Conservation (phyloP, 2,888 invertebrate genomes). For the Abrostola triplasia region DNA sequence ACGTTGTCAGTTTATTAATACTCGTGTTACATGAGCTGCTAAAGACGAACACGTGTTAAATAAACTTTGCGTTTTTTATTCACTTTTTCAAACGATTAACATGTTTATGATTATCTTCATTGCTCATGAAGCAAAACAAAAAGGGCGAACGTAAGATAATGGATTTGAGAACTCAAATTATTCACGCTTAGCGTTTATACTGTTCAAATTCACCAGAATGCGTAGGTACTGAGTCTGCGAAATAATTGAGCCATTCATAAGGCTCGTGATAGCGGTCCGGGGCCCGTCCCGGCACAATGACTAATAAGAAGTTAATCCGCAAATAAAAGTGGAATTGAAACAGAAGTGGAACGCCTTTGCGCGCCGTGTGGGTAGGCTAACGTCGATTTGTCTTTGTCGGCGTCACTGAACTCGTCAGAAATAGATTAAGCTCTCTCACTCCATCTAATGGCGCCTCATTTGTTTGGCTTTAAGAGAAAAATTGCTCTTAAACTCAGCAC, state of each 20-base stretch:
- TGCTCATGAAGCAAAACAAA: slow-evolving; percentile 15
- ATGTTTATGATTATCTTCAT: slow-evolving; percentile 57
- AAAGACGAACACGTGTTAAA: slow-evolving; percentile 74
- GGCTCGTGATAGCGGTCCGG: slow-evolving; percentile 82
- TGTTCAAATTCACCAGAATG: slow-evolving; percentile 61
- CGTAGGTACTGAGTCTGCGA: slow-evolving; percentile 72
- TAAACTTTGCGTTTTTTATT: slow-evolving; percentile 54
- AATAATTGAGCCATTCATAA: slow-evolving; percentile 88
- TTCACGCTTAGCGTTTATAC: slow-evolving; percentile 58
- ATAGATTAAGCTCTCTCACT: slow-evolving; percentile 89
- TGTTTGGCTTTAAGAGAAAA: slow-evolving; percentile 88
- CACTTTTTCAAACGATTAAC: slow-evolving; percentile 64
- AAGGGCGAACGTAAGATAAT: slow-evolving; percentile 45
- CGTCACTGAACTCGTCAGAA: slow-evolving; percentile 89
- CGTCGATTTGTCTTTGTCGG: slow-evolving; percentile 89
- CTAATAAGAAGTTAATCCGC: slow-evolving; percentile 89
- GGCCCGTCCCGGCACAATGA: slow-evolving; percentile 82
- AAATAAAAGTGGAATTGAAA: slow-evolving; percentile 89
- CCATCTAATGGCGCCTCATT: slow-evolving; percentile 88
- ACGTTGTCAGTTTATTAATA: slow-evolving; percentile 82
- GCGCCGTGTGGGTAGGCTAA: slow-evolving; percentile 87
- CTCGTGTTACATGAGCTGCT: slow-evolving; percentile 65
- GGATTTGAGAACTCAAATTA: slow-evolving; percentile 51
- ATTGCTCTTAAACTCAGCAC: slow-evolving; percentile 84
- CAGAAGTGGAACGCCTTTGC: slow-evolving; percentile 86